Evolutionary conservation across 2,888 invertebrate species (phyloP).

Genomic region (Cosmorhoe ocellata): DNA sequence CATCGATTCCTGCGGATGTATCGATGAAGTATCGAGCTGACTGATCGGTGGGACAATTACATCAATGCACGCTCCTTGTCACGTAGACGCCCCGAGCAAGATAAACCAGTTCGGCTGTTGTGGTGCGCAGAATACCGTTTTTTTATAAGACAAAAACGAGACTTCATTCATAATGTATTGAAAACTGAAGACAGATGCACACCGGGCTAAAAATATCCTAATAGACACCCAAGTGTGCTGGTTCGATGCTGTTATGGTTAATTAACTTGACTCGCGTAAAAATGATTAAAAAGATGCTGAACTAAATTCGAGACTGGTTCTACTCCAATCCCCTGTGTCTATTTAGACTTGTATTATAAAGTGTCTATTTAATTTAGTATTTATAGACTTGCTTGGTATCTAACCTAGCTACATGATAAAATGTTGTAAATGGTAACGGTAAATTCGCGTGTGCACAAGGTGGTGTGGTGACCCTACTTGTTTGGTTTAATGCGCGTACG

Average conservation of each 20-base stretch:
- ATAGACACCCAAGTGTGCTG: slow-evolving; percentile 46
- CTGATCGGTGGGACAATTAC: slow-evolving; percentile 67
- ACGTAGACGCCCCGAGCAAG: slow-evolving; percentile 61
- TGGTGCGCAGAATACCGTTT: slow-evolving; percentile 69
- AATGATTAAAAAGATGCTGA: slow-evolving; percentile 52
- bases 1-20: slow-evolving; percentile 59
- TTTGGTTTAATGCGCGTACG: slow-evolving; percentile 54
- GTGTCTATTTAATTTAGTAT: slow-evolving; percentile 5
- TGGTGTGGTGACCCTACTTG: slow-evolving; percentile 27
- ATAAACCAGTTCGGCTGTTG: slow-evolving; percentile 63
- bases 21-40: slow-evolving; percentile 52
- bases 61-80: slow-evolving; percentile 65
- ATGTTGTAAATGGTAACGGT: slow-evolving; percentile 57
- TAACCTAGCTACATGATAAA: slow-evolving; percentile 22
- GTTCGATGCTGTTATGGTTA: slow-evolving; percentile 36
- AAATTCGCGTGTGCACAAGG: slow-evolving; percentile 55
- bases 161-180: slow-evolving; percentile 81
- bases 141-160: slow-evolving; percentile 64
- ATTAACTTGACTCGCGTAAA: slow-evolving; percentile 52
- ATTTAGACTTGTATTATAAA: slow-evolving; percentile 19
- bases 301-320: slow-evolving; percentile 56
- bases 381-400: background rate
- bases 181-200: slow-evolving; percentile 55
- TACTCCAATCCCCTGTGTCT: slow-evolving; percentile 23
- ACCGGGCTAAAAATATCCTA: slow-evolving; percentile 54